Conservation (phyloP, 2,113 vertebrate genomes). For the Perccottus glenii region DNA sequence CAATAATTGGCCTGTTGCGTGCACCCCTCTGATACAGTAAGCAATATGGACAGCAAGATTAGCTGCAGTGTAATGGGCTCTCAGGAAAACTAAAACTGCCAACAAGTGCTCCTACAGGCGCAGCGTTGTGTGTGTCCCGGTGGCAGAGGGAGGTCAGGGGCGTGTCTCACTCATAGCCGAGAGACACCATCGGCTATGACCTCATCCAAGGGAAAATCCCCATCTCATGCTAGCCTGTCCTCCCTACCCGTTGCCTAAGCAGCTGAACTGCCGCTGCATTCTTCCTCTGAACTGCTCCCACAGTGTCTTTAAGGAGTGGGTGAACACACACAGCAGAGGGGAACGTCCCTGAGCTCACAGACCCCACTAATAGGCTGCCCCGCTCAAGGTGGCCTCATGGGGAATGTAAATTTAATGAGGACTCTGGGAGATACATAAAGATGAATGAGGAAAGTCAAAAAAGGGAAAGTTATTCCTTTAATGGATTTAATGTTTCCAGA, state of each 20-base stretch:
- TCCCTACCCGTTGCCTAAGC: slow-evolving; percentile 50
- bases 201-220: slow-evolving; percentile 81
- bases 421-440: slow-evolving; percentile 45
- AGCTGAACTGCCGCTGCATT: slow-evolving; percentile 70
- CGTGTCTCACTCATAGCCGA: slow-evolving; percentile 51
- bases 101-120: slow-evolving; percentile 35
- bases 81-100: slow-evolving; percentile 60
- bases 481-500: slow-evolving; percentile 26
- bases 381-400: slow-evolving; percentile 34
- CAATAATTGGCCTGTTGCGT: slow-evolving; percentile 46
- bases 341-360: slow-evolving; percentile 66
- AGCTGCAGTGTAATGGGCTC: slow-evolving; percentile 53
- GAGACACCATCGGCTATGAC: slow-evolving; percentile 73
- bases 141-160: slow-evolving; percentile 66
- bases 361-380: slow-evolving; percentile 61
- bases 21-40: slow-evolving; percentile 53
- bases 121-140: slow-evolving; percentile 26
- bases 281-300: slow-evolving; percentile 75
- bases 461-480: slow-evolving; percentile 30
- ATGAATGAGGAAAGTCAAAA: slow-evolving; percentile 56
- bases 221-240: slow-evolving; percentile 55
- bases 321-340: slow-evolving; percentile 42
- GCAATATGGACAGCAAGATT: slow-evolving; percentile 52
- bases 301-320: slow-evolving; percentile 66
- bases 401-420: slow-evolving; percentile 43